These are phyloP conservation scores for Chloropsis cyanopogon DNA, from an alignment of 2,113 vertebrate species.

Conservation along the genomic window DNA sequence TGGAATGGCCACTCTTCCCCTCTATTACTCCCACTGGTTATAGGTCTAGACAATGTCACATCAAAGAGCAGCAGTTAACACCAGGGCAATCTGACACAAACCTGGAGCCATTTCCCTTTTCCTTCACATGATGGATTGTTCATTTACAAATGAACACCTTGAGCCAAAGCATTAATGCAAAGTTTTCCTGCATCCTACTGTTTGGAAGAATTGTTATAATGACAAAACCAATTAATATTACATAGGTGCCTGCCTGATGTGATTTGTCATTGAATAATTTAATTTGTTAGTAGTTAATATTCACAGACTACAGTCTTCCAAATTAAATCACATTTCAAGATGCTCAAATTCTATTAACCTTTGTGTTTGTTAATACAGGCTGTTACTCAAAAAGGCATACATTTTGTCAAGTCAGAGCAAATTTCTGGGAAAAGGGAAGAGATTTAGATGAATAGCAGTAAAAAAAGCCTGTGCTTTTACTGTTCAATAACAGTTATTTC, in stretches of 20 bases:
- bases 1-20: not conserved
- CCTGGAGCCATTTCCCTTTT: slow-evolving; percentile 16
- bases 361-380: slow-evolving; percentile 38
- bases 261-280: slow-evolving; percentile 57
- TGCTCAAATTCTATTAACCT: slow-evolving; percentile 50
- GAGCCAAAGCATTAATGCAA: slow-evolving; percentile 42
- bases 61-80: slow-evolving; percentile 16
- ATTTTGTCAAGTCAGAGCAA: not conserved
- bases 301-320: slow-evolving; percentile 1
- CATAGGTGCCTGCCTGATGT: not conserved
- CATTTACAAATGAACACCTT: slow-evolving; percentile 58
- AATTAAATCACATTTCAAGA: slow-evolving; percentile 66
- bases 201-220: slow-evolving; percentile 13
- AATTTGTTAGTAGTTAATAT: slow-evolving; percentile 56
- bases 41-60: not conserved
- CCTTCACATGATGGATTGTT: slow-evolving; percentile 36
- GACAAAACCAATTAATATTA: slow-evolving; percentile 15
- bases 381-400: not conserved
- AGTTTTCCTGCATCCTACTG: not conserved
- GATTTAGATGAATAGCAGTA: not conserved
- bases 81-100: slow-evolving; percentile 2
- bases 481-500: not conserved
- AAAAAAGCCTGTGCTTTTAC: not conserved
- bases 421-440: not conserved
- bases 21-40: not conserved